Base-by-base conservation (phyloP, 2,888 invertebrate genomes). In the Sphecodes monilicornis region DNA sequence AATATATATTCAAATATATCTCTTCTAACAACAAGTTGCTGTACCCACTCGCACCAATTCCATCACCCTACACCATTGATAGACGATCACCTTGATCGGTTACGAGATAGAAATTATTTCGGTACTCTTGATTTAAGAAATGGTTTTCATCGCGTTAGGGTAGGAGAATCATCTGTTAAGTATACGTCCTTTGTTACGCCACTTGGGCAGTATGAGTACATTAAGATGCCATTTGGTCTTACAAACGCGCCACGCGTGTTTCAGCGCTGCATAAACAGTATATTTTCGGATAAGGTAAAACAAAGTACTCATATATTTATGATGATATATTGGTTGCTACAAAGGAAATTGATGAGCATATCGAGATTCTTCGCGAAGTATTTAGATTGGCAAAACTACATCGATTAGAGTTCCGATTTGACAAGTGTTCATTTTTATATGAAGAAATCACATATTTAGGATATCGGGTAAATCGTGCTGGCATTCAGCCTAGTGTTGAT, bases 221-320 rank as follows among this genome's bases (percentile, higher is more conserved):
- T 64, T 0, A 41, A 36, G 5, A 81, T 81, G 77, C 77, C 77
- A 0, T 81, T 77, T n/a, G 77, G 77, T 0, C 16, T 75, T 1
- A 78, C 77, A 0, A 84, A 80, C 13, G 80, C 80, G 0, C 78
- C 84, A 0, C 57, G 78, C 1, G 72, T 72, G 0, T 80, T 84
- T 22, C 84, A 78, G 18, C 3, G 74, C 5, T 84, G 57, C 3
- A 57, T 75, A 5, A 72, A 66, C 29, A 26, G n/a, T 57, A 57
- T 57, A 57, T 57, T 57, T 26, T 57, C 57, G 4, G 57, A 57
- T 50, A 8, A 6, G 50, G n/a, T 22, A 50, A 50, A 54, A 54
- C 0, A 54, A 54, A n/a, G 1, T 54, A 8, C n/a, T 54, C 1
- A 6, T 54, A n/a, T 54, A n/a, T 54, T 0, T 54, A 3, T n/a